Percentiles rank a stretch among this genome's conserved stretches.
Evolutionary conservation across 2,888 invertebrate genomes (phyloP).

Genomic region (Drosophila nr. fundita): DNA sequence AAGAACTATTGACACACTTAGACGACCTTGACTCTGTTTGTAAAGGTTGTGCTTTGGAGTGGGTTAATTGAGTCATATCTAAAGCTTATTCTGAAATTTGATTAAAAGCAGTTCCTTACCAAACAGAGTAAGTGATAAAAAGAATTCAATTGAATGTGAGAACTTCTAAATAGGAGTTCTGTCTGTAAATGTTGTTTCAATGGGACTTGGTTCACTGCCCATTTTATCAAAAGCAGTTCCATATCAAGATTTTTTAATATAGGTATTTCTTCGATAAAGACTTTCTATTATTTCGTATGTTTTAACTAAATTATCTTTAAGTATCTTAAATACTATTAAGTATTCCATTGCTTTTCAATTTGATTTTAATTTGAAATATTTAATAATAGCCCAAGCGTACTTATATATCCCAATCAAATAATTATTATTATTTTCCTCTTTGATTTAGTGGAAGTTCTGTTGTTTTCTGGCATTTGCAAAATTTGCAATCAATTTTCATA

Average conservation of each 20-base stretch:
- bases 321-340: background rate
- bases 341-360: background rate
- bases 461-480: background rate
- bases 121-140: too few species aligned
- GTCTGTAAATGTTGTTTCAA: too few species aligned
- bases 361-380: background rate
- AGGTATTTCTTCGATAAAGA: background rate
- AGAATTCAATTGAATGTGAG: too few species aligned
- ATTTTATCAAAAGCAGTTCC: background rate
- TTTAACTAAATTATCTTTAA: background rate
- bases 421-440: background rate
- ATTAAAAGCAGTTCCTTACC: background rate
- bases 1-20: background rate
- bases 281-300: background rate
- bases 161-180: too few species aligned
- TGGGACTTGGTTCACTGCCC: too few species aligned
- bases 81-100: background rate
- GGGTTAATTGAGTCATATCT: too few species aligned
- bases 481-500: background rate
- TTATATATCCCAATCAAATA: background rate
- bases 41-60: background rate
- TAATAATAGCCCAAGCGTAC: background rate
- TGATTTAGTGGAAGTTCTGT: background rate
- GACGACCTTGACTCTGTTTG: conserved; percentile 13
- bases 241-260: background rate